Base-by-base conservation (phyloP, 2,113 vertebrate genomes). In the Petrocephalus zakoni region DNA sequence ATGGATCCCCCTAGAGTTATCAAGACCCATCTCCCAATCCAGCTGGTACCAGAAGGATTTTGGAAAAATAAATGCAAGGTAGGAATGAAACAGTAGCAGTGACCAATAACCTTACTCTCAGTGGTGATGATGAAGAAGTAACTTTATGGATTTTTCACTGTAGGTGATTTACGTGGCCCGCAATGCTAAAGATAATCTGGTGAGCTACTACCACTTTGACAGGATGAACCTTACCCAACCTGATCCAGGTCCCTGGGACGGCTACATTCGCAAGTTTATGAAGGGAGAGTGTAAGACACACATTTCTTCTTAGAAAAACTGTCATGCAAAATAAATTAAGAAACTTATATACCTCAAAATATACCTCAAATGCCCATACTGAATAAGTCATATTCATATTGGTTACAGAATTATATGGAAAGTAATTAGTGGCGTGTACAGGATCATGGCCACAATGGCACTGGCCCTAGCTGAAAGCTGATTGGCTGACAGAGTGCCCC, bases 141-240 rank as follows among this genome's bases (percentile, higher is more conserved):
- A 78, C 72, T 42, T 42, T 42, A 10, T 78, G 72, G 15, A 42
- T 78, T 78, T 82, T 34, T 37, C 51, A n/a, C 21, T 11, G 1
- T 88, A 99, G 97, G 92, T 95, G 0, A 96, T 99, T 90, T 98
- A 98, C 0, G 72, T 97, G 88, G 97, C 95, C 19, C 95, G 97
- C 89, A 98, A 99, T 0, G 96, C 96, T 52, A 99, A 98, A 92
- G 98, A 99, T 15, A 97, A 97, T 88, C 90, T 96, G 0, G 94
- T 99, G 1, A 99, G 97, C 89, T 98, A 90, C 92, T 98, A 94
- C 91, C 91, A 97, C 92, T 99, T 99, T 90, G 95, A 97, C 4
- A 89, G 93, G 17, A 98, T 98, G 97, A 97, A 97, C 91, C 88
- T 89, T 72, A 89, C 95, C 0, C 89, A 95, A 2, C 96, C 96